Base-by-base conservation (phyloP, 2,888 invertebrate species). In the Tortrix viridana region DNA sequence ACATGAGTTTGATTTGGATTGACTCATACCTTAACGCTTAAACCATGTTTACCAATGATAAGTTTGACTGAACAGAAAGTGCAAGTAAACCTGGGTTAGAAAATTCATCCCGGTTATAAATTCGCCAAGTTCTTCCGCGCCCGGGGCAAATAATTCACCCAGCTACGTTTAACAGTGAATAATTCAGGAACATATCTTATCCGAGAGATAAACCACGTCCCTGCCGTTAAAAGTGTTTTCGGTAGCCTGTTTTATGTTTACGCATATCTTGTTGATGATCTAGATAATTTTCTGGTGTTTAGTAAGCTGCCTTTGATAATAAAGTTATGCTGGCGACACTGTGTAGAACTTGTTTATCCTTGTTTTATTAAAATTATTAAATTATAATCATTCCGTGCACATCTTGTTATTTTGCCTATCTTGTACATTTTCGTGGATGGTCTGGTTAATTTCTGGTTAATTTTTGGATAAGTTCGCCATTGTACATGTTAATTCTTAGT, bases 161-260 rank as follows among this genome's bases (percentile, higher is more conserved):
- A 32, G 47, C 63, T 57, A 57, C 57, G 52, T 62, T 52, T 47
- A 63, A 63, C 63, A 63, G 63, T 63, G 63, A 63, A 63, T 63
- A 63, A 63, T 63, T 58, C 63, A 57, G 26, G 63, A 58, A 52
- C 57, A 63, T 63, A 63, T 63, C 63, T 63, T 58, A 63, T 43
- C 57, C 56, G 23, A 32, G 57, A 62, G 62, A 62, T 62, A 62
- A 62, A 62, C 62, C 56, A 52, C 62, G 62, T 52, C 52, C 56
- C 38, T 62, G 23, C 56, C 50, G 56, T 52, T 56, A 52, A 62
- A 61, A 62, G 50, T 62, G 50, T 62, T 61, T 61, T 44, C 16
- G 38, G 46, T n/a, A 49, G 55, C 44, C n/a, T 50, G 50, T 47
- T 61, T 38, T 50, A 44, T 18, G 60, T 53, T 60, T 50, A 50